phyloP scores from a whole-genome alignment of 2,797 vertebrate genomes.

The Pangasius djambal region DNA sequence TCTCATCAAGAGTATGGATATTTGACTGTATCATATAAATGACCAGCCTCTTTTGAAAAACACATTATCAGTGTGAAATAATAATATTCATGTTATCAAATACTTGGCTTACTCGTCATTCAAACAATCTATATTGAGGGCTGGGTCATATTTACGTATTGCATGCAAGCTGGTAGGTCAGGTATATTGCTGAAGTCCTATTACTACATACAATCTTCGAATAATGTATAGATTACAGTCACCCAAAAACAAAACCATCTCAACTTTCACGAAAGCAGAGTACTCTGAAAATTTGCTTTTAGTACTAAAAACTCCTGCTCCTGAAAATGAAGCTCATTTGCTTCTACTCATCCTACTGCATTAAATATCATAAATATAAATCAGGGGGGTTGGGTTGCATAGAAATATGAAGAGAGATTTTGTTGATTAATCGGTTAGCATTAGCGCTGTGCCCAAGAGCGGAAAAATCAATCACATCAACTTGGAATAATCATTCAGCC shows the following conservation, averaged over 20 bases:
- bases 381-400: constrained; percentile 9
- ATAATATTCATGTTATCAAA: neutral
- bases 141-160: neutral
- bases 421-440: constrained; percentile 62
- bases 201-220: too few species aligned
- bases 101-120: neutral
- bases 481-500: constrained; percentile 47
- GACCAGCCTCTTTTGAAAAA: neutral
- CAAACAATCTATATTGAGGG: neutral
- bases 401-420: constrained; percentile 59
- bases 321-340: neutral
- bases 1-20: neutral
- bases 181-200: neutral
- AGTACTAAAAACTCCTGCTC: neutral
- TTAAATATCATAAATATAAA: neutral
- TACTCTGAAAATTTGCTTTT: neutral
- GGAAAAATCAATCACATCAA: constrained; percentile 65
- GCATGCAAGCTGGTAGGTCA: neutral
- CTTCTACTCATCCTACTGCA: neutral
- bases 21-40: constrained; percentile 1
- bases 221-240: neutral
- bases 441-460: constrained; percentile 57
- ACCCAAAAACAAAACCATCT: neutral
- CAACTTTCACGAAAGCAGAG: neutral
- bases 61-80: neutral